Conservation (phyloP, 2,888 invertebrate species). For the Eupithecia abbreviata region DNA sequence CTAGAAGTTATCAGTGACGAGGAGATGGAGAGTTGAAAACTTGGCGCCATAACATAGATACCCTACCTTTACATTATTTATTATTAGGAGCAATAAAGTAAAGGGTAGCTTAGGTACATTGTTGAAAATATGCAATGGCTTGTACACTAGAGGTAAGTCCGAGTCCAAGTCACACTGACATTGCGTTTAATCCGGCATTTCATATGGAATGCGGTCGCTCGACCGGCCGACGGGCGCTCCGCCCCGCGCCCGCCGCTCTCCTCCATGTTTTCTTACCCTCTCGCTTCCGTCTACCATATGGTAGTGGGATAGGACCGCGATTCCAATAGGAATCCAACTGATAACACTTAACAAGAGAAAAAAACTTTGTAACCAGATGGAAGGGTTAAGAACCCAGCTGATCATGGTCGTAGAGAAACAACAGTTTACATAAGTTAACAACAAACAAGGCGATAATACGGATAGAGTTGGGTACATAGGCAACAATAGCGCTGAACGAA, state of each 20-base stretch:
- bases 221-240: constrained; percentile 68
- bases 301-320: constrained; percentile 73
- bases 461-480: not conserved
- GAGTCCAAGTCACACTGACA: constrained; percentile 77
- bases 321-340: constrained; percentile 68
- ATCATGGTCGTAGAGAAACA: not conserved
- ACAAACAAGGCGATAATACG: not conserved
- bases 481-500: not conserved
- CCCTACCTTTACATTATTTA: not conserved
- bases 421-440: not conserved
- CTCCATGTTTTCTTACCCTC: constrained; percentile 78
- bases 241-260: constrained; percentile 69
- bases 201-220: constrained; percentile 82
- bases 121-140: constrained; percentile 60
- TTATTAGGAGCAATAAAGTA: not conserved
- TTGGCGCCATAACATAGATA: not conserved
- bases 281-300: constrained; percentile 78
- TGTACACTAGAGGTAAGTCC: constrained; percentile 52
- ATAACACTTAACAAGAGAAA: not conserved
- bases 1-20: not conserved
- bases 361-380: not conserved
- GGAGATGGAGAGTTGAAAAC: not conserved
- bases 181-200: constrained; percentile 82
- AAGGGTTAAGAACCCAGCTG: not conserved
- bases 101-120: constrained; percentile 43